Evolutionary conservation across 64 coral and sea anemone species (phyloP), one percentile per base, ranked within the genome.

Genomic region (Anthopleura sola): DNA sequence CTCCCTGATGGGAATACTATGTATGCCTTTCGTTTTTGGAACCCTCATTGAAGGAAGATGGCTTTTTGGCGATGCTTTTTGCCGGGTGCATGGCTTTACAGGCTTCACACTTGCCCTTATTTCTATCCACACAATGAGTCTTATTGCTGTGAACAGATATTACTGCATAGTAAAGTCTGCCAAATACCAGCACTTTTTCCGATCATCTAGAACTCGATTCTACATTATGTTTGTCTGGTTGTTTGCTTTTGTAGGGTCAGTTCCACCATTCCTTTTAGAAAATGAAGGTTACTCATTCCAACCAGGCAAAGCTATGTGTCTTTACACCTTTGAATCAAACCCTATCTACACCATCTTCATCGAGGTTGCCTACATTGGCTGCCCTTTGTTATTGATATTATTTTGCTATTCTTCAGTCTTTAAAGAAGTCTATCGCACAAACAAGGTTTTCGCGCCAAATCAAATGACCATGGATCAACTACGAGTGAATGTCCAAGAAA

Each of bases 361-460:
- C 44, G 87, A 89, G 81, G 19, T 16, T 5, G 87, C 60, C 15
- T 89, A 89, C 39, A 53, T 89, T 5, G 78, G 68, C 33, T 31
- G 24, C 3, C 87, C 87, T 5, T 47, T 89, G 29, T 31, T 68
- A 69, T 24, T 89, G 4, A 89, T 89, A 37, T 28, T 8, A 16
- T 44, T 71, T 34, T 89, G 87, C 11, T 89, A 89, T 37, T 62
- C 66, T 18, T 82, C 80, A 44, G 87, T 89, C 12, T 89, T 89
- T 55, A 49, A 83, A 44, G 64, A 80, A 12, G 87, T 89, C 0
- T 83, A 60, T 14, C 56, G 79, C 23, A 83, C 87, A 71, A 89
- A 89, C 57, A 80, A 83, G 68, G 29, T 89, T 49, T 89, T 89
- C 37, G 80, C 62, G 46, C 82, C 44, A 49, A 60, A 74, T 36